Percentiles rank a stretch among this genome's conserved stretches.
Evolutionary conservation across 1,140 invertebrate genomes (phyloP).

Genomic region (Neodiprion pinetum): DNA sequence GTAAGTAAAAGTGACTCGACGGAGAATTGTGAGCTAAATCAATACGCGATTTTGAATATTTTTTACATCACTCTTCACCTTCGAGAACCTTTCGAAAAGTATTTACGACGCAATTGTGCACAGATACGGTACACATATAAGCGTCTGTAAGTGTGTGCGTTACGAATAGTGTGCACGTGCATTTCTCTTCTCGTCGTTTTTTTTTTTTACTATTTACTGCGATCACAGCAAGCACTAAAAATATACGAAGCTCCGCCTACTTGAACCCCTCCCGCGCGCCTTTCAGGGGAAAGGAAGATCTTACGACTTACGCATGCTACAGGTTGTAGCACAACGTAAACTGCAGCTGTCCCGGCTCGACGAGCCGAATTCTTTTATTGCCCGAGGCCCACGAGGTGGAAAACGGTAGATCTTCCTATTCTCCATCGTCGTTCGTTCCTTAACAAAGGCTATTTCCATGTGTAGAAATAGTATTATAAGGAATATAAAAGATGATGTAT

Average conservation of each 20-base stretch:
- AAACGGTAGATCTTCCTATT: background rate
- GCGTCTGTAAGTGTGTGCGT: background rate
- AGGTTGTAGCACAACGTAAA: conserved; percentile 34
- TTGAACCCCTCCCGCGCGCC: background rate
- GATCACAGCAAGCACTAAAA: background rate
- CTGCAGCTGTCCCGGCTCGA: conserved; percentile 43
- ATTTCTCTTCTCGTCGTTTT: background rate
- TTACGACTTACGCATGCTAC: conserved; percentile 33
- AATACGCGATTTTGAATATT: too few species aligned
- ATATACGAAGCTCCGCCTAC: background rate
- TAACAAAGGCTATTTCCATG: background rate
- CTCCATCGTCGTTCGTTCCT: background rate
- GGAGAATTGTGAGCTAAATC: too few species aligned
- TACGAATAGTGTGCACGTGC: background rate
- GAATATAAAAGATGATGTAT: too few species aligned
- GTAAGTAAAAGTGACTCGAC: too few species aligned
- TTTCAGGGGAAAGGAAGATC: background rate
- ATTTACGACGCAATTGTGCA: too few species aligned
- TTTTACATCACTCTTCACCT: too few species aligned
- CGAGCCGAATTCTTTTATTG: conserved; percentile 40
- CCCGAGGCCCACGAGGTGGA: background rate
- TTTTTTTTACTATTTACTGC: background rate
- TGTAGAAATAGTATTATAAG: background rate
- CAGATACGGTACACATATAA: too few species aligned
- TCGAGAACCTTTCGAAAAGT: too few species aligned